These are phyloP conservation scores for Parazoanthus swiftii DNA, from an alignment of 92 coral and sea anemone genomes.

Conservation along the genomic window DNA sequence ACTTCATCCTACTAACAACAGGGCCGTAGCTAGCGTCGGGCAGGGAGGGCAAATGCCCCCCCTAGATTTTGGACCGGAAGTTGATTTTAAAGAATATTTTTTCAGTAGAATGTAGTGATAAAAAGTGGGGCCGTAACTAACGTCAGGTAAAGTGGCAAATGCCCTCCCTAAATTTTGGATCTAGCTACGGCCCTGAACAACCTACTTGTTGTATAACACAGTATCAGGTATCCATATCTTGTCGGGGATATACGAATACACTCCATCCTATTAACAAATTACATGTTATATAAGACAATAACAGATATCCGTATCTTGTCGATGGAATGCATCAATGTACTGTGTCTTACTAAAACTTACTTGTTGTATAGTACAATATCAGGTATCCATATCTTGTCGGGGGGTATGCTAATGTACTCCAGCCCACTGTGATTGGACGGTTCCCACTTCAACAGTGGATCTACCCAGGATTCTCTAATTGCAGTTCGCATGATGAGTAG, in stretches of 20 bases:
- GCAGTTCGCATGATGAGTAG: slow-evolving; percentile 65
- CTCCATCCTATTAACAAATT: slow-evolving; percentile 12
- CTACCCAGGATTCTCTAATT: slow-evolving; percentile 75
- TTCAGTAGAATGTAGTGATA: too few species aligned
- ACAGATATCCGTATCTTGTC: slow-evolving; percentile 81
- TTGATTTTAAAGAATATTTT: too few species aligned
- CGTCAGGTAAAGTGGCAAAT: too few species aligned
- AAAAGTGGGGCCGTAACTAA: too few species aligned
- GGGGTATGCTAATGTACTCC: slow-evolving; percentile 53
- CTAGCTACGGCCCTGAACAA: too few species aligned
- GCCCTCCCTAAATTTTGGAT: too few species aligned
- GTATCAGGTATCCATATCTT: slow-evolving; percentile 86
- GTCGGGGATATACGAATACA: slow-evolving; percentile 53
- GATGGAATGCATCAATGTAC: slow-evolving; percentile 56
- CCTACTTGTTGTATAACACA: slow-evolving; percentile 82
- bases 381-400: slow-evolving; percentile 81
- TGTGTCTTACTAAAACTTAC: slow-evolving; percentile 47
- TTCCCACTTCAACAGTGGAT: slow-evolving; percentile 71
- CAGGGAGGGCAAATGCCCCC: too few species aligned
- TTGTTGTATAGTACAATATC: slow-evolving; percentile 87
- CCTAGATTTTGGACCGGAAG: too few species aligned
- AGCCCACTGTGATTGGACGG: slow-evolving; percentile 65
- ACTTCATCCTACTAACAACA: too few species aligned
- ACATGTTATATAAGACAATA: slow-evolving; percentile 86
- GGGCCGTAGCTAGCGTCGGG: too few species aligned